A percentile compares a stretch with the other conserved stretches of the same genome.
These are phyloP conservation scores for Drosophila mimetica DNA, from an alignment of 2,888 invertebrate species.

Conservation along the genomic window DNA sequence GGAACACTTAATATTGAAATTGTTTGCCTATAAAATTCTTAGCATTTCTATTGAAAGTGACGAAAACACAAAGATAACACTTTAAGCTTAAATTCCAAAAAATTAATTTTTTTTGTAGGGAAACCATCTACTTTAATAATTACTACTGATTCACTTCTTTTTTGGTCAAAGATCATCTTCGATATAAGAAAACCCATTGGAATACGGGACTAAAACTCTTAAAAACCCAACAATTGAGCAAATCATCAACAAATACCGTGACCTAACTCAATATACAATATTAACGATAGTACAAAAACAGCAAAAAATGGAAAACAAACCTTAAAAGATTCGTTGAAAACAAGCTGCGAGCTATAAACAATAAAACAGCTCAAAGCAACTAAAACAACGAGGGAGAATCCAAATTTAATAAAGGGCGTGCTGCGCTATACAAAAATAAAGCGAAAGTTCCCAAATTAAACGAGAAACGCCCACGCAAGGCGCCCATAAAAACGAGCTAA, in stretches of 20 bases:
- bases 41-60: too few relatives aligned
- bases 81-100: too few relatives aligned
- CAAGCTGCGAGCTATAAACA: conserved; percentile 25
- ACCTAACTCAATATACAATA: conserved; percentile 58
- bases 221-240: neutral
- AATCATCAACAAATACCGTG: conserved; percentile 45
- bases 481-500: conserved; percentile 39
- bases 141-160: too few relatives aligned
- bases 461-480: conserved; percentile 55
- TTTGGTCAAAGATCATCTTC: too few relatives aligned
- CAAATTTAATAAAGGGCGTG: conserved; percentile 36
- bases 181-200: too few relatives aligned
- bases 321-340: conserved; percentile 5
- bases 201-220: neutral
- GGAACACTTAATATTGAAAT: neutral
- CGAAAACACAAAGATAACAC: too few relatives aligned
- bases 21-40: neutral
- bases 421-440: conserved; percentile 21
- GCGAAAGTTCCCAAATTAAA: conserved; percentile 35
- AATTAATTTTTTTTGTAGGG: too few relatives aligned
- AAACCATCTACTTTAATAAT: too few relatives aligned
- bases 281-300: conserved; percentile 12
- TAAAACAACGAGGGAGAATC: conserved; percentile 1
- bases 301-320: conserved; percentile 21
- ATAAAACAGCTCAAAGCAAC: conserved; percentile 5